Percentiles rank a stretch among this genome's conserved stretches.
Conservation (phyloP, 2,113 vertebrate species). For the Nycticorax nycticorax region DNA sequence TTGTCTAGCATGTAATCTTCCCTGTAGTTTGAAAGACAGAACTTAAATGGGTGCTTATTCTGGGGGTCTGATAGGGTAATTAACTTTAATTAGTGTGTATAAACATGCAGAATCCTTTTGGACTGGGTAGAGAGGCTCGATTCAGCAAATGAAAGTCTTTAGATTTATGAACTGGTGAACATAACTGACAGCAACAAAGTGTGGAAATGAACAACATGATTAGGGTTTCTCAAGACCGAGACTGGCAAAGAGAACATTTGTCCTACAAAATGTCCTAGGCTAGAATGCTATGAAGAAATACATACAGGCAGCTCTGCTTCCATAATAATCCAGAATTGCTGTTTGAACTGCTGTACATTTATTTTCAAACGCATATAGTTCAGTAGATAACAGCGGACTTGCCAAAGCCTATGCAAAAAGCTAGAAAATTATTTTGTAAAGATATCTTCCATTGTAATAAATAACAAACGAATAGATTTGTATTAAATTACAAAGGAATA, state of each 20-base stretch:
- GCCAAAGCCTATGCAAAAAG: not conserved
- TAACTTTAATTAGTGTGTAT: not conserved
- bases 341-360: not conserved
- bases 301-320: not conserved
- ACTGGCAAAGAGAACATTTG: not conserved
- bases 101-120: not conserved
- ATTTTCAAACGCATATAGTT: not conserved
- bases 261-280: conserved; percentile 12
- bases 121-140: not conserved
- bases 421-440: not conserved
- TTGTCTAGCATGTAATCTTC: not conserved
- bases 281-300: not conserved
- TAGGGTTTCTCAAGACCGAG: not conserved
- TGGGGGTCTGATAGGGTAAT: not conserved
- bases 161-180: not conserved
- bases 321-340: not conserved
- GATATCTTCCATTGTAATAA: not conserved
- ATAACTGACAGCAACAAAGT: not conserved
- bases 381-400: not conserved
- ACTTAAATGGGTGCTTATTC: not conserved
- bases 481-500: not conserved
- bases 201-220: not conserved
- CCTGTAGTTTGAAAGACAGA: not conserved
- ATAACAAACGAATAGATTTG: not conserved
- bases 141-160: not conserved